These are phyloP conservation scores for Caenorhabditis afra DNA, from an alignment of 2,888 invertebrate species.

Conservation along the genomic window DNA sequence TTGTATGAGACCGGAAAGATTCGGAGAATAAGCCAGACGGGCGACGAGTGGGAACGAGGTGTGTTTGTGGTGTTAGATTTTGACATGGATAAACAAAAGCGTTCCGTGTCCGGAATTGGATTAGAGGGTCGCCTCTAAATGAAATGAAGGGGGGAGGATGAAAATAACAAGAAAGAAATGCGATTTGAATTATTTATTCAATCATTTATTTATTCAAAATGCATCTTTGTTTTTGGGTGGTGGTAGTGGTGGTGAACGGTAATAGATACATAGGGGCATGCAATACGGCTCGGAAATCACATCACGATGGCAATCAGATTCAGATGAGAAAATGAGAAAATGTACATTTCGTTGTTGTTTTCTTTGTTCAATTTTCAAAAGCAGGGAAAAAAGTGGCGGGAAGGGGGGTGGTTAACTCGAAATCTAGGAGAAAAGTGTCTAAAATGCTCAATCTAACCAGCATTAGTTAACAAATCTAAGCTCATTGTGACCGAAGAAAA, in stretches of 20 bases:
- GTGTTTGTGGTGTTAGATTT: background rate
- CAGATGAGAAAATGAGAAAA: conserved; percentile 30
- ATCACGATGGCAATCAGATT: conserved; percentile 50
- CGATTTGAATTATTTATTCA: background rate
- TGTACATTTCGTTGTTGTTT: conserved; percentile 34
- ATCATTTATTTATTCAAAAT: conserved; percentile 9
- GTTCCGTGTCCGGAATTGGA: conserved; percentile 16
- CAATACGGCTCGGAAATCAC: conserved; percentile 47
- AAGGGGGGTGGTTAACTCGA: too few relatives aligned
- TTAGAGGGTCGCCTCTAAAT: background rate
- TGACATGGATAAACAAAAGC: conserved; percentile 35
- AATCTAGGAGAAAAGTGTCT: conserved; percentile 3
- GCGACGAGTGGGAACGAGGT: background rate
- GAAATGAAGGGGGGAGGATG: background rate
- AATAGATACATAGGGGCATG: conserved; percentile 32
- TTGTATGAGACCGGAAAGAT: background rate
- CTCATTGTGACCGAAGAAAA: conserved; percentile 54
- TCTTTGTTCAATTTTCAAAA: background rate
- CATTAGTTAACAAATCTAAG: conserved; percentile 56
- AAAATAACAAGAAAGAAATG: background rate
- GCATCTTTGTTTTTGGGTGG: conserved; percentile 3
- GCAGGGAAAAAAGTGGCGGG: too few relatives aligned
- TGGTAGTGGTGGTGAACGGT: background rate
- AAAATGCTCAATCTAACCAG: conserved; percentile 41
- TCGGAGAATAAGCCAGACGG: background rate